A percentile compares a stretch with the other conserved stretches of the same genome.
These are phyloP conservation scores for Chrysogorgia sp. DNA, from an alignment of 92 coral and sea anemone genomes.

Conservation along the genomic window DNA sequence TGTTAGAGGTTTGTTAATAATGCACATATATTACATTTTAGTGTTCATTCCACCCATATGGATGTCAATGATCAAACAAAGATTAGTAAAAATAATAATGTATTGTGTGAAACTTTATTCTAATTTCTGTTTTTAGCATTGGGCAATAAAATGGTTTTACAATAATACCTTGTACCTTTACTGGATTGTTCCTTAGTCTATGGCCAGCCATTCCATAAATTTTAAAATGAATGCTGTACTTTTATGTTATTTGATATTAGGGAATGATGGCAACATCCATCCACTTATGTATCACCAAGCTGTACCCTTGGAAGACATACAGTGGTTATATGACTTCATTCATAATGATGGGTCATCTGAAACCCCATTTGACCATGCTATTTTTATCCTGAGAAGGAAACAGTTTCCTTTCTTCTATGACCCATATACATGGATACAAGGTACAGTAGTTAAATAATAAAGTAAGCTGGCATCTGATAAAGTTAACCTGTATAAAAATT, in stretches of 20 bases:
- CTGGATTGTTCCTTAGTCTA: background rate
- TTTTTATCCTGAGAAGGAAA: slow-evolving; percentile 44
- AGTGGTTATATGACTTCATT: slow-evolving; percentile 47
- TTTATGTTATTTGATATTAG: slow-evolving; percentile 6
- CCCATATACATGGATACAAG: slow-evolving; percentile 64
- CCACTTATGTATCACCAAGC: slow-evolving; percentile 48
- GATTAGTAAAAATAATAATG: no score
- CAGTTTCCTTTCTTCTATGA: slow-evolving; percentile 58
- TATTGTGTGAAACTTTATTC: no score
- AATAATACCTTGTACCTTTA: no score
- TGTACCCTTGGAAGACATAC: slow-evolving; percentile 50
- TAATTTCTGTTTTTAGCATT: no score
- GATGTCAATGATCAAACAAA: no score
- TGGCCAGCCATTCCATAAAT: background rate
- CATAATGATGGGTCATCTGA: slow-evolving; percentile 25
- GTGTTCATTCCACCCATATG: no score
- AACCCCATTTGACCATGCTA: slow-evolving; percentile 27
- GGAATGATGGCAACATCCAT: slow-evolving; percentile 24
- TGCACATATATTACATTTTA: no score
- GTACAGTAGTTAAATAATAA: slow-evolving; percentile 7
- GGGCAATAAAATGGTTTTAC: no score
- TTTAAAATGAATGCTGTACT: background rate
- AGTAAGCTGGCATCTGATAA: background rate
- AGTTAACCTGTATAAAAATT: no score
- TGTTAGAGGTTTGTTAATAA: slow-evolving; percentile 34